These are phyloP conservation scores for Ammospiza maritima DNA, from an alignment of 2,797 vertebrate species.

Conservation along the genomic window DNA sequence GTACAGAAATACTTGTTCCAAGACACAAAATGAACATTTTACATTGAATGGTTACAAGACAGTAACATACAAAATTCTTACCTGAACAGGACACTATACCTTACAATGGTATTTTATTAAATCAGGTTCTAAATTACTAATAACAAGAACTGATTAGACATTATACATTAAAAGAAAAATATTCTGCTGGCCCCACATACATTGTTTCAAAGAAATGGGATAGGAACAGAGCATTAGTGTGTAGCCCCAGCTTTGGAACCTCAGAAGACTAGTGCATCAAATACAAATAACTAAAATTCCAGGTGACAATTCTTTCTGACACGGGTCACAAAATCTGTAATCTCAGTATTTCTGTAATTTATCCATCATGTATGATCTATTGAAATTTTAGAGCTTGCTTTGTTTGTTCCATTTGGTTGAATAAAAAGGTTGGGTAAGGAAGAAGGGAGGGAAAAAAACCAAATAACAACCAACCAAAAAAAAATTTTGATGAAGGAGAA, in stretches of 20 bases:
- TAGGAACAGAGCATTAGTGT: background rate
- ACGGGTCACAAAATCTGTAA: background rate
- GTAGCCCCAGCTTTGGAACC: background rate
- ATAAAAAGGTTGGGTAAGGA: background rate
- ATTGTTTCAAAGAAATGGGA: background rate
- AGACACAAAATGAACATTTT: background rate
- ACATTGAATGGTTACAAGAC: background rate
- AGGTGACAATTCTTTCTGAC: background rate
- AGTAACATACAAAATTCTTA: background rate
- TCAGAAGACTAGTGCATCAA: background rate
- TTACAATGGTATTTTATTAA: background rate
- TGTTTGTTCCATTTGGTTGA: background rate
- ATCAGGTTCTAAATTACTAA: background rate
- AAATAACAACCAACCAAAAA: background rate
- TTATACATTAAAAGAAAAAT: background rate
- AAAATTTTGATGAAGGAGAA: background rate
- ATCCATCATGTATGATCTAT: background rate
- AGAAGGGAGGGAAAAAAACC: background rate
- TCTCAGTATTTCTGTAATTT: background rate
- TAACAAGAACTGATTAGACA: background rate
- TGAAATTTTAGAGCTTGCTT: background rate
- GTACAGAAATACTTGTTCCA: background rate
- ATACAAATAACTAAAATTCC: background rate
- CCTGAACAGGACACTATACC: background rate
- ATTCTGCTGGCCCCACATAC: background rate